phyloP scores from a whole-genome alignment of 1,140 invertebrate species.

The Pseudomyrmex pallidus region DNA sequence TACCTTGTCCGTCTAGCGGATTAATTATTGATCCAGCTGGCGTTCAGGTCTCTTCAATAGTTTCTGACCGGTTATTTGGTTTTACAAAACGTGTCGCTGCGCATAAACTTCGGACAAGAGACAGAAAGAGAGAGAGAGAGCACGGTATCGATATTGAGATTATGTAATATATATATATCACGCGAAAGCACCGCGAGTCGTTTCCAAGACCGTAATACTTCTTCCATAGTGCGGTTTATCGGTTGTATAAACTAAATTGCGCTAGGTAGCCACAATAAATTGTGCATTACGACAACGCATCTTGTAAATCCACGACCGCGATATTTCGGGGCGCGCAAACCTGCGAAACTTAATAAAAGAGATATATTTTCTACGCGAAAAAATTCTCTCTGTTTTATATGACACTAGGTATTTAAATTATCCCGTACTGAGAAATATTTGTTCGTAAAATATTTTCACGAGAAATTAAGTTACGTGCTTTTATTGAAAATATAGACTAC shows the following conservation, averaged over 20 bases:
- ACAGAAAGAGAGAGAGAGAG: not conserved
- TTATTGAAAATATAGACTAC: too few relatives aligned
- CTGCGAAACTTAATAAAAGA: constrained; percentile 30
- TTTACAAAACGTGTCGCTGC: not conserved
- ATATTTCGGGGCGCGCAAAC: not conserved
- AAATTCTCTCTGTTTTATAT: too few relatives aligned
- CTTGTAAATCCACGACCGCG: constrained; percentile 6
- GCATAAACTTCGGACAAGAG: constrained; percentile 12
- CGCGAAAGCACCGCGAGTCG: not conserved
- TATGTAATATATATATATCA: not conserved
- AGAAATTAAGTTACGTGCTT: too few relatives aligned
- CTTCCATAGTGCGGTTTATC: constrained; percentile 46
- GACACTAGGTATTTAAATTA: too few relatives aligned
- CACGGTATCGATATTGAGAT: constrained; percentile 9
- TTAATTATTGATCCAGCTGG: constrained; percentile 28
- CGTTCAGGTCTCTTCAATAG: constrained; percentile 14
- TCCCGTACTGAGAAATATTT: too few relatives aligned
- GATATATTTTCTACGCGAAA: not conserved
- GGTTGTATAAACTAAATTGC: constrained; percentile 23
- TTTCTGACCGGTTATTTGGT: constrained; percentile 6
- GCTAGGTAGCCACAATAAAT: constrained; percentile 29
- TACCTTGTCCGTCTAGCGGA: not conserved
- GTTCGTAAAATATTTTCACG: too few relatives aligned
- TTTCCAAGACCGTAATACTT: constrained; percentile 49
- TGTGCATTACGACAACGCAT: not conserved